Evolutionary conservation across 1,140 invertebrate genomes (phyloP).

Genomic region (Pseudomyrmex concolor): DNA sequence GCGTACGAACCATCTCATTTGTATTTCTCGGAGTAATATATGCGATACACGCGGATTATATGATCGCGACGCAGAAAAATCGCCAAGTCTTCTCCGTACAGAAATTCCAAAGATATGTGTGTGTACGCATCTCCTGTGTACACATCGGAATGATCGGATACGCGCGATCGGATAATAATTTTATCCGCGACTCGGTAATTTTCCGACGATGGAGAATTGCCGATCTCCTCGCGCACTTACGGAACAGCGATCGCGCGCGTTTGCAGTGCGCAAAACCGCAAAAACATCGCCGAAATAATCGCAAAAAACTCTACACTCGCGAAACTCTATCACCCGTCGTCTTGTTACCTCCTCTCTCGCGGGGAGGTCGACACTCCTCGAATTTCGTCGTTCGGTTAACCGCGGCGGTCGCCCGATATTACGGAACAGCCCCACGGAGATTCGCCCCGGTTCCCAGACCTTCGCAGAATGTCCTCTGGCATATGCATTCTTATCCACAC

Average conservation of each 20-base stretch:
- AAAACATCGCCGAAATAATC: slow-evolving; percentile 38
- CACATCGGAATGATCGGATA: too few relatives aligned
- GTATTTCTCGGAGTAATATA: not conserved
- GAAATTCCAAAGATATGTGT: not conserved
- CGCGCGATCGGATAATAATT: too few relatives aligned
- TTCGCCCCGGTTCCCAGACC: slow-evolving; percentile 45
- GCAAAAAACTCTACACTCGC: not conserved
- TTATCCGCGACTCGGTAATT: not conserved
- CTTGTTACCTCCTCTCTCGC: not conserved
- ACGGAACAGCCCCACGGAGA: slow-evolving; percentile 7
- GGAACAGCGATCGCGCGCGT: slow-evolving; percentile 6
- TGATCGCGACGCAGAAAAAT: not conserved
- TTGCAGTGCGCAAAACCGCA: slow-evolving; percentile 13
- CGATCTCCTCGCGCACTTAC: not conserved
- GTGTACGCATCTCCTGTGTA: too few relatives aligned
- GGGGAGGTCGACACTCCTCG: slow-evolving; percentile 37
- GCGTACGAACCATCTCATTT: not conserved
- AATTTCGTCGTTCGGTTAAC: slow-evolving; percentile 9
- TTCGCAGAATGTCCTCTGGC: slow-evolving; percentile 37
- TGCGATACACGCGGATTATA: not conserved
- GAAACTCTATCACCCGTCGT: slow-evolving; percentile 43
- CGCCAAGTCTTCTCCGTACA: not conserved
- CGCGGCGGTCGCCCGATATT: slow-evolving; percentile 13
- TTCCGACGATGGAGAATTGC: not conserved
- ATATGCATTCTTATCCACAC: not conserved